Evolutionary conservation across 2,797 vertebrate genomes (phyloP).

Genomic region (Sebastes iracundus): DNA sequence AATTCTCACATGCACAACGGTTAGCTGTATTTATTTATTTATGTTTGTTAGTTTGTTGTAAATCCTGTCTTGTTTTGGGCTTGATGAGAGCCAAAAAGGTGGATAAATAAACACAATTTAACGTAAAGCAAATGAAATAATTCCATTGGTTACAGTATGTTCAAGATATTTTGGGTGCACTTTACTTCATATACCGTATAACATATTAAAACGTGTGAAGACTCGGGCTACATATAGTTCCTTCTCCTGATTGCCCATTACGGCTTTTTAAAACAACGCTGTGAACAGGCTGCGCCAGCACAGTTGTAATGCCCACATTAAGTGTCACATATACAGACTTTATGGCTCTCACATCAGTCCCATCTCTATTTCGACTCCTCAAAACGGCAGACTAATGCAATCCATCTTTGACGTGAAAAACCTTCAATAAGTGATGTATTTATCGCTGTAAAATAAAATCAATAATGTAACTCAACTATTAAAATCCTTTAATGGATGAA

Average conservation of each 20-base stretch:
- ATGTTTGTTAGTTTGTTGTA: slow-evolving; percentile 47
- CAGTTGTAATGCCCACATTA: slow-evolving; percentile 60
- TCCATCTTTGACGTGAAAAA: slow-evolving; percentile 76
- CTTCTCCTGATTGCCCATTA: slow-evolving; percentile 61
- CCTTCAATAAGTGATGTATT: slow-evolving; percentile 85
- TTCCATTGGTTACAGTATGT: background rate
- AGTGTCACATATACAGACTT: slow-evolving; percentile 67
- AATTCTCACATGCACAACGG: slow-evolving; percentile 59
- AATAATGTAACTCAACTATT: slow-evolving; percentile 85
- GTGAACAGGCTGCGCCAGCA: slow-evolving; percentile 48
- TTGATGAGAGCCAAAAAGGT: slow-evolving; percentile 47
- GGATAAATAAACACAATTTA: slow-evolving; percentile 14
- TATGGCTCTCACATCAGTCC: slow-evolving; percentile 65
- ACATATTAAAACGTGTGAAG: slow-evolving; percentile 24
- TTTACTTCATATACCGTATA: background rate
- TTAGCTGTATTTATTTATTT: slow-evolving; percentile 75
- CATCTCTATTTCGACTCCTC: slow-evolving; percentile 56
- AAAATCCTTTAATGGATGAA: slow-evolving; percentile 86
- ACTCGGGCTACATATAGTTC: slow-evolving; percentile 19
- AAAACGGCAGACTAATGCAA: slow-evolving; percentile 75
- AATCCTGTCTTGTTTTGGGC: slow-evolving; percentile 40
- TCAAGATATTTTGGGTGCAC: background rate
- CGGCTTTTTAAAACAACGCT: slow-evolving; percentile 64
- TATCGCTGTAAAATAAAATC: slow-evolving; percentile 86
- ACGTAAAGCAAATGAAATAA: background rate